Conservation (phyloP, 2,888 invertebrate genomes). For the Caradrina kadenii region DNA sequence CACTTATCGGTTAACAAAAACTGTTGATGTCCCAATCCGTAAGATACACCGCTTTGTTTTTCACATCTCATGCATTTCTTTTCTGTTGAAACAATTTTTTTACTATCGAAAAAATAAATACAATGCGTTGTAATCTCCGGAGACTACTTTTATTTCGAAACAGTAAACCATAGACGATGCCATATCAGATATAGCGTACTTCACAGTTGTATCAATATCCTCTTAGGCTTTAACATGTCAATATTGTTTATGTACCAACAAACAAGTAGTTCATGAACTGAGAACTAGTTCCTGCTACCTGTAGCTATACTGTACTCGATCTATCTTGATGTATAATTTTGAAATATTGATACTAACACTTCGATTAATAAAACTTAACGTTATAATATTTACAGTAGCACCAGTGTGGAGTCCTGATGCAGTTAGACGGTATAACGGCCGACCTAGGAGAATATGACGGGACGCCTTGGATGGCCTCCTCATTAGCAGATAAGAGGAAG, state of each 20-base stretch:
- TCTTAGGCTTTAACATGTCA: constrained; percentile 9
- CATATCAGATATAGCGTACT: not conserved
- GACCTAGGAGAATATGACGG: too few species aligned
- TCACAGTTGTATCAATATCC: constrained; percentile 5
- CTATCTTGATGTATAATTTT: too few species aligned
- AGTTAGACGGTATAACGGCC: too few species aligned
- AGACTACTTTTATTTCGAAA: not conserved
- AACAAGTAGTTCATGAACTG: constrained; percentile 10
- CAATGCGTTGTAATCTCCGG: not conserved
- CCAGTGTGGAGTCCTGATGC: too few species aligned
- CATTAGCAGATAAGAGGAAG: too few species aligned
- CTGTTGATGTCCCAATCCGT: too few species aligned
- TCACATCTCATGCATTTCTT: too few species aligned
- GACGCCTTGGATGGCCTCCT: too few species aligned
- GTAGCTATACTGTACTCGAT: not conserved
- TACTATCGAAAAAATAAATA: constrained; percentile 1
- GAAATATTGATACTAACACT: not conserved
- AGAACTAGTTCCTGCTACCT: not conserved
- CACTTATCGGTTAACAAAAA: not conserved
- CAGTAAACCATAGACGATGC: not conserved
- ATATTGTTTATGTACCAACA: constrained; percentile 32
- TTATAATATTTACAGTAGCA: too few species aligned
- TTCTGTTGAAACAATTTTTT: not conserved
- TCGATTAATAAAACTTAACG: not conserved
- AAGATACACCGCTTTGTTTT: too few species aligned